Evolutionary conservation across 2,888 invertebrate genomes (phyloP), one percentile per base, ranked within the genome.

Genomic region (Clepsis dumicolana): DNA sequence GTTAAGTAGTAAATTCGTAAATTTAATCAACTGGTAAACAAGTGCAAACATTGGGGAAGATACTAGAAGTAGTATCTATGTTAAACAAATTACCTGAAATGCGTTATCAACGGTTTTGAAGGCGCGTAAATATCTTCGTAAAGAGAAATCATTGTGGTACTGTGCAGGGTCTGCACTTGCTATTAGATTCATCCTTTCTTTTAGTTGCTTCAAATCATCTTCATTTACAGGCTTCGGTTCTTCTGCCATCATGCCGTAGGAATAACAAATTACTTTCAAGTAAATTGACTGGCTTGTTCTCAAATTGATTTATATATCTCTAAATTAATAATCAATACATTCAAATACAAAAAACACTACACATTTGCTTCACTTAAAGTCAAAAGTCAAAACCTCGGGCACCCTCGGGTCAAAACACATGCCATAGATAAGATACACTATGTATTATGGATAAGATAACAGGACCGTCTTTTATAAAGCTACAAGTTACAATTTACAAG

Each of bases 71-170:
- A 24, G 5, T n/a, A 25, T 1, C 24, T 25, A 25, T n/a, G n/a
- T n/a, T 57, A 64, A 61, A 66, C 21, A 35, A 35, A 57, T 60
- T 87, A 96, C 96, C 94, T 96, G 96, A 85, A 96, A 96, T 71
- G 97, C 95, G 77, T 93, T 94, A 83, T 97, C 97, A 53, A 95
- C 95, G 41, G 95, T 95, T 88, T 95, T 96, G 80, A 97, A 97
- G 16, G 97, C 97, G 76, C 95, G 92, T 68, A 97, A 87, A 87
- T 96, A 97, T 75, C 97, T 94, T 76, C 93, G 94, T 56, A 96
- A 82, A 0, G 97, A 96, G 84, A 94, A 96, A 65, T 96, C 96
- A 83, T 96, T 96, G 77, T 96, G 96, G 80, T 96, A 96, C 81
- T 96, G 96, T 21, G 91, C 90, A 27, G 96, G 96, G 88, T 96